Percentiles rank a stretch among this genome's conserved stretches.
Conservation (phyloP, 2,113 vertebrate genomes). For the human region DNA sequence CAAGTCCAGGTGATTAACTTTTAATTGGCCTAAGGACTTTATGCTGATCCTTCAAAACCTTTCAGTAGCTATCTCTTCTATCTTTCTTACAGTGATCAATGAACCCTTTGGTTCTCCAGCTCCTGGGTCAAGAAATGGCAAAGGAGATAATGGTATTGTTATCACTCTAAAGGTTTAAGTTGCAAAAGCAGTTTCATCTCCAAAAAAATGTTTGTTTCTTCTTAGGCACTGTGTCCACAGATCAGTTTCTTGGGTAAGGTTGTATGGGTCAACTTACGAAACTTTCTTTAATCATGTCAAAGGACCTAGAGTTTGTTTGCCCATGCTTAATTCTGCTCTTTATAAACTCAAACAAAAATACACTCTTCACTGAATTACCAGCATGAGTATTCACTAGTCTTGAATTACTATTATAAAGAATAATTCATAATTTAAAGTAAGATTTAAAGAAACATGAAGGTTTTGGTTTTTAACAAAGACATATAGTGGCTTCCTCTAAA, state of each 20-base stretch:
- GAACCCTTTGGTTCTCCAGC: not conserved
- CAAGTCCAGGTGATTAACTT: not conserved
- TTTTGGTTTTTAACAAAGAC: not conserved
- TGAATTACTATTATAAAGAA: not conserved
- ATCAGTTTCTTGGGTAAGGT: not conserved
- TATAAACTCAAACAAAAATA: not conserved
- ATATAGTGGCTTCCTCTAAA: not conserved
- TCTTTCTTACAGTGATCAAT: not conserved
- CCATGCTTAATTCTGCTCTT: not conserved
- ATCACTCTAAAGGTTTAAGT: not conserved
- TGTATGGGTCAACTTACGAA: not conserved
- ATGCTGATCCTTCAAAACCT: not conserved
- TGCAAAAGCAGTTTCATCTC: not conserved
- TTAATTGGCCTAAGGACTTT: constrained; percentile 4
- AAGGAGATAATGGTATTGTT: not conserved
- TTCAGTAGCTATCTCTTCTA: not conserved
- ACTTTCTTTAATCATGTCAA: not conserved
- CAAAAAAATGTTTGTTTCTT: not conserved
- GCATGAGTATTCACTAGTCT: not conserved
- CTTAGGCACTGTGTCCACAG: not conserved
- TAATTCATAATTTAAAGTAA: constrained; percentile 25
- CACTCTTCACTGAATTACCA: not conserved
- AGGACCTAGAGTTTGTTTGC: not conserved
- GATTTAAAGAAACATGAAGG: not conserved
- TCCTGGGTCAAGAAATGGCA: not conserved